Evolutionary conservation across 2,888 invertebrate species (phyloP).

Genomic region (Eupeodes luniger): DNA sequence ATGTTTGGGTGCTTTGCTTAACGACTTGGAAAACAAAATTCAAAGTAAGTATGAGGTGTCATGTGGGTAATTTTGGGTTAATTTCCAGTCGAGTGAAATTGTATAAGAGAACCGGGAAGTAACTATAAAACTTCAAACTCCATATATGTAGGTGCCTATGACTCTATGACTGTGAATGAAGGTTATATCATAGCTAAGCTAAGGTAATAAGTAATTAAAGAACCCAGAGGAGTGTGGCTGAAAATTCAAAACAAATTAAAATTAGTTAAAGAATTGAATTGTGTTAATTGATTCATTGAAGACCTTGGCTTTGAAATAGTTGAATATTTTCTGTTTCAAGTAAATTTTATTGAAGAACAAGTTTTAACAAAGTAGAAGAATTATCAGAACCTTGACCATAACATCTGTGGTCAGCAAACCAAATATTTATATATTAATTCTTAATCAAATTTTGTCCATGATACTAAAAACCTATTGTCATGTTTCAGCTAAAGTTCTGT

Average conservation of each 20-base stretch:
- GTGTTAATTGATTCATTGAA: background rate
- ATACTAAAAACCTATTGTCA: no score
- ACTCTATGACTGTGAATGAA: constrained; percentile 3
- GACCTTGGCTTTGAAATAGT: background rate
- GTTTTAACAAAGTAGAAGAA: background rate
- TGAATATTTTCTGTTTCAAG: background rate
- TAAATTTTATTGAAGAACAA: background rate
- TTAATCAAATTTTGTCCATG: no score
- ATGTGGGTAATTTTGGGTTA: constrained; percentile 45
- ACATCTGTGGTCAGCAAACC: no score
- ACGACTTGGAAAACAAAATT: constrained; percentile 56
- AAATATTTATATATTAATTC: no score
- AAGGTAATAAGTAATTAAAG: background rate
- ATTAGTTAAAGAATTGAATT: background rate
- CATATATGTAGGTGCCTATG: no score
- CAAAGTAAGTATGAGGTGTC: constrained; percentile 37
- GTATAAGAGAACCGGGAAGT: constrained; percentile 22
- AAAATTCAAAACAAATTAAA: background rate
- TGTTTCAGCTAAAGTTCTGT: no score
- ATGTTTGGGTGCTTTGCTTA: constrained; percentile 62
- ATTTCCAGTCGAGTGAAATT: constrained; percentile 19
- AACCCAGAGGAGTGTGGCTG: background rate
- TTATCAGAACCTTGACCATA: no score
- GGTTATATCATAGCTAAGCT: background rate
- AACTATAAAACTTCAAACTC: background rate